phyloP scores from a whole-genome alignment of 2,888 invertebrate species.

The Stenoptilia bipunctidactyla region DNA sequence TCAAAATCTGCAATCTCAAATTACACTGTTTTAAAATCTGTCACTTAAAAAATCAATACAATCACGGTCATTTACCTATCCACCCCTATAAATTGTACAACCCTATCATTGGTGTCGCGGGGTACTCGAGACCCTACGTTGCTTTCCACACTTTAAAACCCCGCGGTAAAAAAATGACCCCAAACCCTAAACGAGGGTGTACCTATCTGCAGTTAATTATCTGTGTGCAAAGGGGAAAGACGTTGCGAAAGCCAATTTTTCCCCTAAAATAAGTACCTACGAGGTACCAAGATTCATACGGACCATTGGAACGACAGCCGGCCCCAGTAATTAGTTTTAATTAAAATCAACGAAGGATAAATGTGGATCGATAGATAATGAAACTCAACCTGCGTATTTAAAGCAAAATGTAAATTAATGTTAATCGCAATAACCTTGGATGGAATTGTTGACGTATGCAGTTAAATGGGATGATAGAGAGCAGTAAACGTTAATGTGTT shows the following conservation, averaged over 20 bases:
- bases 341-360: constrained; percentile 47
- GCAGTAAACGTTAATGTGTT: constrained; percentile 30
- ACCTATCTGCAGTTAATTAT: constrained; percentile 68
- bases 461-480: constrained; percentile 12
- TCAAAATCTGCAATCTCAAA: too few species aligned
- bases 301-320: constrained; percentile 38
- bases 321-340: constrained; percentile 59
- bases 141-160: constrained; percentile 49
- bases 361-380: constrained; percentile 21
- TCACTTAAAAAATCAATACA: constrained; percentile 60
- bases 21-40: constrained; percentile 12
- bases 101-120: constrained; percentile 37
- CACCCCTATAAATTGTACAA: constrained; percentile 59
- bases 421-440: too few species aligned
- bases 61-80: constrained; percentile 58
- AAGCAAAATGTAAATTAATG: constrained; percentile 1
- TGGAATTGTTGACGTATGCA: too few species aligned
- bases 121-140: constrained; percentile 31
- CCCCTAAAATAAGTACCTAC: constrained; percentile 35
- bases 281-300: constrained; percentile 30
- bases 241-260: constrained; percentile 47
- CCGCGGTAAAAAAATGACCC: constrained; percentile 59
- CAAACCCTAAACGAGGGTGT: constrained; percentile 38
- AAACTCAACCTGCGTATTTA: not conserved
- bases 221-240: constrained; percentile 46